Base-by-base conservation (phyloP, 2,797 vertebrate genomes). In the Oceanodroma leucorhoa region DNA sequence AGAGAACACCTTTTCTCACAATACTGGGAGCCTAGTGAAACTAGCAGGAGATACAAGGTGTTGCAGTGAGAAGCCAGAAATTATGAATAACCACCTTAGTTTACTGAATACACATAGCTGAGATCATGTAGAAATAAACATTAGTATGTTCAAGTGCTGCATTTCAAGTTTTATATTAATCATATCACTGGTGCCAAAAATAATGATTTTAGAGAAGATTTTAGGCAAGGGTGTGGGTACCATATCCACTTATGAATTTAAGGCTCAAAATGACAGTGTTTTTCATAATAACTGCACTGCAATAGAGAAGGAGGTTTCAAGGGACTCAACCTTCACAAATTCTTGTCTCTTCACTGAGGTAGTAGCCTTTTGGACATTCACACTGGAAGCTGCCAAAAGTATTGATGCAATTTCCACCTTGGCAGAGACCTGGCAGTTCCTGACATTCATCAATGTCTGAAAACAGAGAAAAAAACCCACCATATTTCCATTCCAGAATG, bases 381-480 rank as follows among this genome's bases (percentile, higher is more conserved):
- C 98, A 99, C 87, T 98, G 98, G 95, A 99, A 99, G 90, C 98
- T 99, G 83, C 98, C 98, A 19, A 99, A 99, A 43, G 98, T 98
- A 96, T 99, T 99, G 93, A 98, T 97, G 90, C 98, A 99, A 94
- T 99, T 98, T 94, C 98, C 98, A 48, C 98, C 98, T 83, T 98
- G 98, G 90, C 98, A 99, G 60, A 99, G 97, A n/a, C 98, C 98
- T 16, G 98, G 98, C 50, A 98, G 93, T 85, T 98, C 98, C 93
- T 98, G 98, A 91, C 98, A 99, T 94, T 99, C 98, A 54, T 99
- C 98, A 60, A 99, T 98, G 92, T 99, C 98, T 99, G 88, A 61
- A 95, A 92, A 88, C 5, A 91, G 45, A 96, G 55, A 83, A 66
- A 61, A 36, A 64, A 50, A 1, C 1, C 46, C 34, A 94, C 9